Evolutionary conservation across 1,140 invertebrate genomes (phyloP).

Genomic region (Anastrepha obliqua): DNA sequence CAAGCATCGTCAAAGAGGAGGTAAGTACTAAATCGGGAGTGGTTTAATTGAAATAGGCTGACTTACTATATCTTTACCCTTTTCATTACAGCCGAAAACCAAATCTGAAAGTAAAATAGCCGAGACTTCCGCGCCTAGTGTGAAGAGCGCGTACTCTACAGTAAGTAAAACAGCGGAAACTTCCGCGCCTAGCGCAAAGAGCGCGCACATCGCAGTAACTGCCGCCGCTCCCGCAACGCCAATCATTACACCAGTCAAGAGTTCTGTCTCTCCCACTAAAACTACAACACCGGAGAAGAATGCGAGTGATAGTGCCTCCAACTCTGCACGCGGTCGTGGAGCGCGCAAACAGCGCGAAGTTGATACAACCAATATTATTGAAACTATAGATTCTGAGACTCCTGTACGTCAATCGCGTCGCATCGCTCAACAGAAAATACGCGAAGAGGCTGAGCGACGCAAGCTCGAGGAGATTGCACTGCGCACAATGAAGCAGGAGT

Average conservation of each 20-base stretch:
- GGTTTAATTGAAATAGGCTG: neutral
- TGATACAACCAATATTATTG: slow-evolving; percentile 73
- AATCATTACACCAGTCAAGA: slow-evolving; percentile 36
- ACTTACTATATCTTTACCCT: neutral
- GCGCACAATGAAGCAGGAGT: slow-evolving; percentile 78
- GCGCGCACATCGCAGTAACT: neutral
- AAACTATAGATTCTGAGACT: slow-evolving; percentile 70
- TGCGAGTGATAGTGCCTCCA: neutral
- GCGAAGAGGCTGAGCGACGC: slow-evolving; percentile 85
- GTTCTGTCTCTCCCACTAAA: neutral
- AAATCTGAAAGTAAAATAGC: slow-evolving; percentile 9
- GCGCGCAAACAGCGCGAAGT: slow-evolving; percentile 76
- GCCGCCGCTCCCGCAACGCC: slow-evolving; percentile 50
- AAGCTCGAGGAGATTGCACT: slow-evolving; percentile 83
- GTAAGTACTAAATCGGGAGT: neutral
- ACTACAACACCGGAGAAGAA: slow-evolving; percentile 30
- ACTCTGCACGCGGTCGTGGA: slow-evolving; percentile 60
- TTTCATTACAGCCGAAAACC: neutral
- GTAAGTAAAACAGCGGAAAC: slow-evolving; percentile 21
- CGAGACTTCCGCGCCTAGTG: neutral
- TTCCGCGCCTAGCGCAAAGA: slow-evolving; percentile 38
- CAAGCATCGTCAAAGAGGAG: slow-evolving; percentile 55
- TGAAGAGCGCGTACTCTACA: neutral
- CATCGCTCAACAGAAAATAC: slow-evolving; percentile 90
- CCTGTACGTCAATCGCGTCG: slow-evolving; percentile 85